Evolutionary conservation across 2,888 invertebrate species (phyloP).

Genomic region (Calliphora vomitoria): DNA sequence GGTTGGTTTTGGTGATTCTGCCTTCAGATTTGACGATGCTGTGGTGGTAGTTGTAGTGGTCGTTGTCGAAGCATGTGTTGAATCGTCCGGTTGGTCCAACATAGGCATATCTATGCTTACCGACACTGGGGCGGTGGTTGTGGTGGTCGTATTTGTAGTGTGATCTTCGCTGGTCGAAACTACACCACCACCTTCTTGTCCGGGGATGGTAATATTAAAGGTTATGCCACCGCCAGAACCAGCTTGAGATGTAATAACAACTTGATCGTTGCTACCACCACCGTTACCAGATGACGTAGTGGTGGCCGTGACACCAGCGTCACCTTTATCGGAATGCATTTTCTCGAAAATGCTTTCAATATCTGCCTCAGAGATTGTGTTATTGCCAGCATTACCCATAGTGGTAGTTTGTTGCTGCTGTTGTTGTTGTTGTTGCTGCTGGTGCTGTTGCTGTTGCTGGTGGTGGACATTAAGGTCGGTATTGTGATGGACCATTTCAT

Average conservation of each 20-base stretch:
- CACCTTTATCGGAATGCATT: conserved; percentile 84
- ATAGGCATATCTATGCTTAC: conserved; percentile 85
- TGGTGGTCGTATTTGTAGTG: conserved; percentile 68
- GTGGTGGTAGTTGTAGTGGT: conserved; percentile 75
- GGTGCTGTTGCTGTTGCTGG: conserved; percentile 68
- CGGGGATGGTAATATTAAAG: conserved; percentile 84
- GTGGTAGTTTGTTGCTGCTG: conserved; percentile 58
- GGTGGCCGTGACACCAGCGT: conserved; percentile 77
- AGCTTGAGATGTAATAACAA: conserved; percentile 84
- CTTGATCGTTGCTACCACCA: conserved; percentile 79
- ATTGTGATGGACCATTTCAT: conserved; percentile 67
- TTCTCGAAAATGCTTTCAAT: conserved; percentile 85
- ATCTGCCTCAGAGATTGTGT: conserved; percentile 82
- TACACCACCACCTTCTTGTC: conserved; percentile 79
- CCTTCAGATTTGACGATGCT: conserved; percentile 69
- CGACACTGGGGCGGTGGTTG: conserved; percentile 80
- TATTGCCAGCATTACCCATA: conserved; percentile 76
- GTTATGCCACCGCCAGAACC: conserved; percentile 84
- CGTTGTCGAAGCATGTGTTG: conserved; percentile 75
- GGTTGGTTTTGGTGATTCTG: conserved; percentile 56
- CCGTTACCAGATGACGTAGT: conserved; percentile 77
- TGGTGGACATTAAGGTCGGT: conserved; percentile 66
- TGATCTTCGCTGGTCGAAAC: conserved; percentile 76
- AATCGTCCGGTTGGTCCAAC: conserved; percentile 83
- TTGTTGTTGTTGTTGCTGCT: conserved; percentile 67